Evolutionary conservation across 2,113 vertebrate genomes (phyloP).

Genomic region (Eudyptes chrysolophus): DNA sequence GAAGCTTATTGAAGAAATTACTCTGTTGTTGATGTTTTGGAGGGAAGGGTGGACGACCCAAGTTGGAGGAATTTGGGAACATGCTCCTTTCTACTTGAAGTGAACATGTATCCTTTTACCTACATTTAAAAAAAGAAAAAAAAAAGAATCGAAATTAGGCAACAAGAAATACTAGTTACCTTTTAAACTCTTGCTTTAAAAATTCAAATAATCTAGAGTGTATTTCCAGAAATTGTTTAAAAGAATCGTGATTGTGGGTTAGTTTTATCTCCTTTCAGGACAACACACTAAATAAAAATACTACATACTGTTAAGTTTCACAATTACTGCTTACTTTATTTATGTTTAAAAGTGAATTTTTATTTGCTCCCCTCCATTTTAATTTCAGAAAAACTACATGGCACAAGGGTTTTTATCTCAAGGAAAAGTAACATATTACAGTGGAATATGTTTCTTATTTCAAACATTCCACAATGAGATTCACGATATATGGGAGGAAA

Average conservation of each 20-base stretch:
- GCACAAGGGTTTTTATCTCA: not conserved
- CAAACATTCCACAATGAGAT: not conserved
- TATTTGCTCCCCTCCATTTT: not conserved
- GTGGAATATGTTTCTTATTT: not conserved
- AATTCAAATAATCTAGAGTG: not conserved
- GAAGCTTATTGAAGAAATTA: constrained; percentile 34
- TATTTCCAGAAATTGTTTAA: not conserved
- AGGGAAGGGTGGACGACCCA: constrained; percentile 70
- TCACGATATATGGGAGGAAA: not conserved
- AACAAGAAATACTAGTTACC: not conserved
- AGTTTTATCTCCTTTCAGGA: not conserved
- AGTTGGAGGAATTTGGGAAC: constrained; percentile 79
- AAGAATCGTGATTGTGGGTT: not conserved
- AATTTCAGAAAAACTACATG: not conserved
- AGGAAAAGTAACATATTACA: not conserved
- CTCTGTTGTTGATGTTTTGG: constrained; percentile 53
- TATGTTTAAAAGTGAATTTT: not conserved
- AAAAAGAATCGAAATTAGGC: not conserved
- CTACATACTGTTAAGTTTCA: not conserved
- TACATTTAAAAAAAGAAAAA: not conserved
- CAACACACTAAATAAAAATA: not conserved
- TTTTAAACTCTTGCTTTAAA: not conserved
- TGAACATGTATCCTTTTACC: constrained; percentile 74
- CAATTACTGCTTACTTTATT: not conserved
- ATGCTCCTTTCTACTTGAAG: constrained; percentile 75